Conservation (phyloP, 2,113 vertebrate species). For the Gopherus flavomarginatus region DNA sequence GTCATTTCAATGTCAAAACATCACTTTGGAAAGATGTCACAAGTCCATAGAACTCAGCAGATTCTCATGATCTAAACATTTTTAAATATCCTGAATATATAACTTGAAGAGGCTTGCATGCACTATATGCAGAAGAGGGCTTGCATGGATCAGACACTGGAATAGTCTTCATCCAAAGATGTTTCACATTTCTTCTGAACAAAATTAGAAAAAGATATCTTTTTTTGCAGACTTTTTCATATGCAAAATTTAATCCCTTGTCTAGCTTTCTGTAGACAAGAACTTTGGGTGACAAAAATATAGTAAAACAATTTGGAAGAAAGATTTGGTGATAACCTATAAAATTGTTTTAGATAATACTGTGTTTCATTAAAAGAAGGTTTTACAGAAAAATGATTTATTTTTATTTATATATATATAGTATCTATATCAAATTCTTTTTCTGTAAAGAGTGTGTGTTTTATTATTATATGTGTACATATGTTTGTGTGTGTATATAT, state of each 20-base stretch:
- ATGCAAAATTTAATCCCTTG: not conserved
- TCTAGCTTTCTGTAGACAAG: not conserved
- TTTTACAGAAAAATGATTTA: no score
- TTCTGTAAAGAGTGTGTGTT: no score
- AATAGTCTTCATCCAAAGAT: not conserved
- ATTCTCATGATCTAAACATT: not conserved
- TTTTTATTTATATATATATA: no score
- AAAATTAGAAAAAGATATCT: not conserved
- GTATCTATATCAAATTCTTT: no score
- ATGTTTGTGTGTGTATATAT: no score
- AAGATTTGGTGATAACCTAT: no score
- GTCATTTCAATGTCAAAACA: not conserved
- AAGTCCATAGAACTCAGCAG: not conserved
- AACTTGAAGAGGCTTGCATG: not conserved
- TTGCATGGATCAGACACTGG: fast-evolving
- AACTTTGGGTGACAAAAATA: not conserved
- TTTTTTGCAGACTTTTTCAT: fast-evolving
- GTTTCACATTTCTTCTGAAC: not conserved
- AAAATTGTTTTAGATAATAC: no score
- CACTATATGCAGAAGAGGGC: not conserved
- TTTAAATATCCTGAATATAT: not conserved
- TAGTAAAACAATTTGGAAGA: not conserved
- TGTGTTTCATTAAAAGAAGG: no score
- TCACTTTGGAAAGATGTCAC: not conserved
- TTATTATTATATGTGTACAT: no score